These are phyloP conservation scores for Leucosticte australis DNA, from an alignment of 2,113 vertebrate species.

Conservation along the genomic window DNA sequence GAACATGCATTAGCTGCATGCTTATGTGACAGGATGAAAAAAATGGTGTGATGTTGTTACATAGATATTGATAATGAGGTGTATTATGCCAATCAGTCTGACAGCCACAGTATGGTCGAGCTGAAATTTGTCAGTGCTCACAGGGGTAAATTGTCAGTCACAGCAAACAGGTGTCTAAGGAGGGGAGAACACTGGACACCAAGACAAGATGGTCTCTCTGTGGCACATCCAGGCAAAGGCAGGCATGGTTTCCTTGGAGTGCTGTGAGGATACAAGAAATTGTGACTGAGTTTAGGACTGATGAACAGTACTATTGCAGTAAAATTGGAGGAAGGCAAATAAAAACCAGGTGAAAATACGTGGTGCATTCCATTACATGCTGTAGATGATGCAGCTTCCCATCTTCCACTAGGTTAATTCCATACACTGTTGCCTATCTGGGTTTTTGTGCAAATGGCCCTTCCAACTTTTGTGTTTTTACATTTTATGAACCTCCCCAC, in stretches of 20 bases:
- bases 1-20: background rate
- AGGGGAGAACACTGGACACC: background rate
- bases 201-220: background rate
- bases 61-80: background rate
- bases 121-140: background rate
- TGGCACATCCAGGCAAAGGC: background rate
- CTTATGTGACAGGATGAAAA: background rate
- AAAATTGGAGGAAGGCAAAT: background rate
- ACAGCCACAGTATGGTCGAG: background rate
- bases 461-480: background rate
- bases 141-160: background rate
- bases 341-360: background rate
- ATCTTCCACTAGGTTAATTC: background rate
- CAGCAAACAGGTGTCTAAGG: background rate
- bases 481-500: background rate
- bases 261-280: background rate
- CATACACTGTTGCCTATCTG: background rate
- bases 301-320: background rate
- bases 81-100: background rate
- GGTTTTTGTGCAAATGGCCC: background rate
- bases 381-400: background rate
- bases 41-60: background rate
- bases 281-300: background rate
- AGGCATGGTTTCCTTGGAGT: background rate
- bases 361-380: fast-evolving